Percentiles rank a stretch among this genome's conserved stretches.
Conservation (phyloP, 23 tunicate species). For the Ciona savignyi region DNA sequence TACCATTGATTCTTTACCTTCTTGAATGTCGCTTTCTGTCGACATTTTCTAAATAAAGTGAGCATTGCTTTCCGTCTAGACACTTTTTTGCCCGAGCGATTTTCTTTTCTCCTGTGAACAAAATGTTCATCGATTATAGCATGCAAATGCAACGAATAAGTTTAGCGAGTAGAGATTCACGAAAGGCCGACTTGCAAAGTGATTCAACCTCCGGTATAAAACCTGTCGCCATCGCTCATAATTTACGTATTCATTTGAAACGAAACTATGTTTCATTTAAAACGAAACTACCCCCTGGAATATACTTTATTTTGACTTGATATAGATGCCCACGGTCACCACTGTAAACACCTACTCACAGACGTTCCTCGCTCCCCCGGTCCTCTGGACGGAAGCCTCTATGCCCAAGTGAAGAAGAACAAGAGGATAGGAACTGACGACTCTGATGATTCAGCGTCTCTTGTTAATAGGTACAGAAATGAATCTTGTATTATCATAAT, state of each 20-base stretch:
- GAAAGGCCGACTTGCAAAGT: no score
- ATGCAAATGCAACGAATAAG: no score
- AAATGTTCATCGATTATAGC: no score
- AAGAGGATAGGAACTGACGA: conserved; percentile 21
- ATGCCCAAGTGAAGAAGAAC: conserved; percentile 67
- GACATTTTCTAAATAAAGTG: not conserved
- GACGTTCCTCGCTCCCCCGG: conserved; percentile 80
- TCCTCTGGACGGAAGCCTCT: conserved; percentile 93
- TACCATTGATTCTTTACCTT: not conserved
- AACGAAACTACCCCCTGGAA: no score
- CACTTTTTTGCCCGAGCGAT: not conserved
- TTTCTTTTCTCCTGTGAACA: not conserved
- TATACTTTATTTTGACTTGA: no score
- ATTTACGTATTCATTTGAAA: no score
- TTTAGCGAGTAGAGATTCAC: no score
- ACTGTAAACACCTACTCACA: conserved; percentile 4
- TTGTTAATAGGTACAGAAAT: not conserved
- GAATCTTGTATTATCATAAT: no score
- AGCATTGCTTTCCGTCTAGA: not conserved
- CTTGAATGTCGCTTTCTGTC: not conserved
- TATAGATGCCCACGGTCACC: no score
- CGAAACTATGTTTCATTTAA: no score
- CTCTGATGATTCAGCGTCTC: conserved; percentile 4
- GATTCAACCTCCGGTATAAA: no score
- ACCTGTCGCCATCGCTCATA: no score